Conservation (phyloP, 2,113 vertebrate species). For the Tragelaphus buxtoni region DNA sequence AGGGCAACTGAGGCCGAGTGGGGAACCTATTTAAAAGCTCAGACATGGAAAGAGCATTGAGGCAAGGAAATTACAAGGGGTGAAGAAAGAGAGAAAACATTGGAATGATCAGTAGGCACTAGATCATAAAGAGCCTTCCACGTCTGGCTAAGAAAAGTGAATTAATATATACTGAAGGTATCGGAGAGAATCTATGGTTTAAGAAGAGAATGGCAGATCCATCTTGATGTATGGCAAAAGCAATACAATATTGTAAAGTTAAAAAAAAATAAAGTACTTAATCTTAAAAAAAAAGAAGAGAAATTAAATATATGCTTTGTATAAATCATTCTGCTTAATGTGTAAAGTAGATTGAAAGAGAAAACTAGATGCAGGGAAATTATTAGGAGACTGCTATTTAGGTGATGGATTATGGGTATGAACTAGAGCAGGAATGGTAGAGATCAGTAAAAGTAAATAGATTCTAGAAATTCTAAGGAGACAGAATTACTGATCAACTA, state of each 20-base stretch:
- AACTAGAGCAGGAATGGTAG: background rate
- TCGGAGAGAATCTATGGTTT: background rate
- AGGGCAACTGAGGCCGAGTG: background rate
- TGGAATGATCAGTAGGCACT: background rate
- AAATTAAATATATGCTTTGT: background rate
- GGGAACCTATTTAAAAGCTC: background rate
- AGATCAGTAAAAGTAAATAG: background rate
- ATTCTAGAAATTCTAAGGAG: background rate
- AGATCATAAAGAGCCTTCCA: background rate
- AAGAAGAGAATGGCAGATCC: background rate
- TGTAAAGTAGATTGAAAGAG: background rate
- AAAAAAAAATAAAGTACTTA: too few species aligned
- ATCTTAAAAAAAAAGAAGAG: background rate
- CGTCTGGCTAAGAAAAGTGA: background rate
- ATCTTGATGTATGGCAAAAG: too few species aligned
- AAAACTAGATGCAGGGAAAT: background rate
- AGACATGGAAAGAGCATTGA: background rate
- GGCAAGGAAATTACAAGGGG: background rate
- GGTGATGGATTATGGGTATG: background rate
- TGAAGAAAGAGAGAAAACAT: background rate
- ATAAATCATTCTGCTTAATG: background rate
- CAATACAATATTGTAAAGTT: too few species aligned
- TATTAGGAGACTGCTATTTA: background rate
- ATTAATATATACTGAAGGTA: background rate
- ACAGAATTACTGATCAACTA: background rate